Base-by-base conservation (phyloP, 2,888 invertebrate genomes). In the Sarcophaga variegata region DNA sequence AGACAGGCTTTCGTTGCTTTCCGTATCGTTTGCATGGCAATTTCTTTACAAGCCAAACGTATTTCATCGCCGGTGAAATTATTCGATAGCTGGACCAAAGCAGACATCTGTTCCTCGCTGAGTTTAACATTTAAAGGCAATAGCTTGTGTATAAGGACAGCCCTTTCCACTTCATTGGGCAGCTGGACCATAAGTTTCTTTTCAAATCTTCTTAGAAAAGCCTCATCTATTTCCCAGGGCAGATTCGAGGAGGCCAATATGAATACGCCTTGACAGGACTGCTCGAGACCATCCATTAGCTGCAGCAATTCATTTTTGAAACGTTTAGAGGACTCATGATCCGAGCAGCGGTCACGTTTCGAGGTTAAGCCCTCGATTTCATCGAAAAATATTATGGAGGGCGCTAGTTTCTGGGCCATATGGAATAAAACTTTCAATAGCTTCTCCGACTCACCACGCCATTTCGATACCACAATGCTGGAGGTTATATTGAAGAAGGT, bases 361-460 rank as follows among this genome's bases (percentile, higher is more conserved):
- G 97, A 96, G 25, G 97, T 96, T 54, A 98, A 93, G 17, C 98
- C 96, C 91, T 99, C 99, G 83, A 98, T 95, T 94, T 99, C 99
- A 92, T 99, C 99, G 72, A 99, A 95, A 93, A 99, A 99, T 90
- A 99, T 97, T 12, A 98, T 97, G 0, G 98, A 96, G 0, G 99
- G 99, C 0, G 98, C 96, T 91, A 97, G 96, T 91, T 96, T 95
- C 60, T 96, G 95, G 0, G 99, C 98, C 93, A 98, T 94, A 89
- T 98, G 97, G 93, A 98, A 98, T 67, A 99, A 94, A 0, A 97
- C 96, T 0, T 97, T 96, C 66, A 99, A 95, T 89, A 98, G 96
- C 94, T 98, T 98, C 94, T 99, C 99, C 0, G 98, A 98, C 90
- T 99, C 99, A 0, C 99, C 99, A 49, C 98, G 94, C 98, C 98